Conservation (phyloP, 2,888 invertebrate genomes). For the Pecten maximus region DNA sequence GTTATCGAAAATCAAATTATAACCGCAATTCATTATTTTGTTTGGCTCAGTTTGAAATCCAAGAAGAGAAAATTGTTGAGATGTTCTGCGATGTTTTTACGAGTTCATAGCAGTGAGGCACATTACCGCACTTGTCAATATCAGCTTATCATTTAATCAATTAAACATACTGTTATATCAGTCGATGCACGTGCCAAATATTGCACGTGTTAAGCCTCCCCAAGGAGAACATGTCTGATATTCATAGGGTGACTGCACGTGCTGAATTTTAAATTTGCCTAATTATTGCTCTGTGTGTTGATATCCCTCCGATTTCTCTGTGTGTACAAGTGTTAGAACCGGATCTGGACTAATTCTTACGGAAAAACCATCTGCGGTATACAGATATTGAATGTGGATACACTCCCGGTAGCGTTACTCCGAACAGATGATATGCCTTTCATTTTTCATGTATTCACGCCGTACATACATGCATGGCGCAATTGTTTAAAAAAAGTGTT, state of each 20-base stretch:
- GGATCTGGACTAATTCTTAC: not conserved
- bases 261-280: slow-evolving; percentile 31
- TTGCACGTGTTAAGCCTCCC: not conserved
- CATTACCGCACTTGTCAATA: not conserved
- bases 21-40: not conserved
- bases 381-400: not conserved
- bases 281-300: not conserved
- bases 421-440: not conserved
- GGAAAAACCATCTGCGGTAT: not conserved
- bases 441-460: too few relatives aligned
- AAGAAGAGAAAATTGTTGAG: not conserved
- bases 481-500: too few relatives aligned
- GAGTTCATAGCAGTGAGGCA: not conserved
- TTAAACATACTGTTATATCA: not conserved
- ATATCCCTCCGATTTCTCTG: slow-evolving; percentile 19
- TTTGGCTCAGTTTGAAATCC: not conserved
- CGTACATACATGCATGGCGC: too few relatives aligned
- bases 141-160: slow-evolving; percentile 10
- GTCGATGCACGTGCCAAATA: slow-evolving; percentile 10
- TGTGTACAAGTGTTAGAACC: slow-evolving; percentile 4
- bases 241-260: slow-evolving; percentile 21
- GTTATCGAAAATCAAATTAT: too few relatives aligned
- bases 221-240: not conserved
- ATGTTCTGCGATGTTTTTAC: not conserved
- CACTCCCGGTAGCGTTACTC: not conserved